These are phyloP conservation scores for Prietella phreatophila DNA, from an alignment of 2,113 vertebrate genomes.

Conservation along the genomic window DNA sequence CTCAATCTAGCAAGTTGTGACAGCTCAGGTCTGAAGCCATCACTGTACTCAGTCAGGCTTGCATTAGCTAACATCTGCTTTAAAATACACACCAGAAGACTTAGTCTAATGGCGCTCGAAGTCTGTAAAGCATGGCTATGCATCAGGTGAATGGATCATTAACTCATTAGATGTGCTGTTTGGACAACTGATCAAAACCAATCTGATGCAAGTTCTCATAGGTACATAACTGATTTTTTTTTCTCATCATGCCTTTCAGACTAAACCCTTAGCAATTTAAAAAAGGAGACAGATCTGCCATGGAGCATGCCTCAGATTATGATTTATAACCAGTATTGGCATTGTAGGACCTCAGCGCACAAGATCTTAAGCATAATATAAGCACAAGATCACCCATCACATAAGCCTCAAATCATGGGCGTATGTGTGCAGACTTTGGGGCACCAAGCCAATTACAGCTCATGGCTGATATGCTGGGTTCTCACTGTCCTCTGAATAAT, in stretches of 20 bases:
- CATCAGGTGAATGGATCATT: slow-evolving; percentile 28
- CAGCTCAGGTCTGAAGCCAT: slow-evolving; percentile 51
- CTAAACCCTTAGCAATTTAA: slow-evolving; percentile 27
- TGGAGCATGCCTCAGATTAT: background rate
- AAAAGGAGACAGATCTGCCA: slow-evolving; percentile 21
- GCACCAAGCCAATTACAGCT: too few species aligned
- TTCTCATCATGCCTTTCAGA: slow-evolving; percentile 21
- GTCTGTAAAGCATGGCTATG: slow-evolving; percentile 19
- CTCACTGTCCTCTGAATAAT: too few species aligned
- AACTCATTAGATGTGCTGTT: slow-evolving; percentile 38
- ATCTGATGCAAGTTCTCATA: slow-evolving; percentile 4
- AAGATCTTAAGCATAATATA: too few species aligned
- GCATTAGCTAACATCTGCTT: slow-evolving; percentile 30
- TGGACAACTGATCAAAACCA: slow-evolving; percentile 39
- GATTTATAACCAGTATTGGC: slow-evolving; percentile 32
- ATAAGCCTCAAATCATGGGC: too few species aligned
- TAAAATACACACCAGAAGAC: slow-evolving; percentile 15
- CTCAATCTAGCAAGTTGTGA: slow-evolving; percentile 41
- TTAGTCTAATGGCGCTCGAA: slow-evolving; percentile 38
- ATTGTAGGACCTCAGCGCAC: too few species aligned
- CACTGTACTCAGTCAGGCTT: slow-evolving; percentile 55
- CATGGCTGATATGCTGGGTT: too few species aligned
- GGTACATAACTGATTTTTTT: slow-evolving; percentile 4
- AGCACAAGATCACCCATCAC: too few species aligned
- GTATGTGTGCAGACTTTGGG: too few species aligned